A percentile compares a stretch with the other conserved stretches of the same genome.
These are phyloP conservation scores for Platycnemis pennipes DNA, from an alignment of 2,888 invertebrate species.

Conservation along the genomic window DNA sequence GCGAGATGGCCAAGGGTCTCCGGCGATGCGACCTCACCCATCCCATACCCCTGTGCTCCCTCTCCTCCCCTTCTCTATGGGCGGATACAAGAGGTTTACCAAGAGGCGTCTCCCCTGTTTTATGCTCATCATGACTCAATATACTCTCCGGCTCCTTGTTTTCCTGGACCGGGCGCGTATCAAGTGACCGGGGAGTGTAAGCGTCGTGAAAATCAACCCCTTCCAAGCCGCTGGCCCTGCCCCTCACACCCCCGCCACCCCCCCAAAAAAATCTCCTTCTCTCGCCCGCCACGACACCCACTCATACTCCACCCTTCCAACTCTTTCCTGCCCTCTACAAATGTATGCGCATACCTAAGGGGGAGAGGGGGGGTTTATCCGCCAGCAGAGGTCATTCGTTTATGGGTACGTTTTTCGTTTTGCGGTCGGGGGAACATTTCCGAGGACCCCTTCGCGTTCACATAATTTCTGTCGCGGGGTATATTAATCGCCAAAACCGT, in stretches of 20 bases:
- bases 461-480: neutral
- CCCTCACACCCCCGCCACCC: neutral
- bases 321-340: neutral
- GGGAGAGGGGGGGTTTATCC: neutral
- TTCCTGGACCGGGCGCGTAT: neutral
- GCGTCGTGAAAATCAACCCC: slow-evolving; percentile 3
- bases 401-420: neutral
- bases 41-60: too few species aligned
- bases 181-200: slow-evolving; percentile 23
- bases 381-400: neutral
- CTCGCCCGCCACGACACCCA: neutral
- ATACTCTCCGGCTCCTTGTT: slow-evolving; percentile 57
- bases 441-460: neutral
- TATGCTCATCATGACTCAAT: slow-evolving; percentile 57
- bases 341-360: neutral
- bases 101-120: neutral
- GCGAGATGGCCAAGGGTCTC: too few species aligned
- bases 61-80: too few species aligned
- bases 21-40: too few species aligned
- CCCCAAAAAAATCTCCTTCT: neutral
- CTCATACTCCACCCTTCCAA: neutral
- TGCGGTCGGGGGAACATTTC: neutral
- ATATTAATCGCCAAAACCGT: neutral
- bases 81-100: neutral
- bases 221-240: too few species aligned